A percentile compares a stretch with the other conserved stretches of the same genome.
Evolutionary conservation across 2,113 vertebrate genomes (phyloP).

Genomic region (Equus przewalskii): DNA sequence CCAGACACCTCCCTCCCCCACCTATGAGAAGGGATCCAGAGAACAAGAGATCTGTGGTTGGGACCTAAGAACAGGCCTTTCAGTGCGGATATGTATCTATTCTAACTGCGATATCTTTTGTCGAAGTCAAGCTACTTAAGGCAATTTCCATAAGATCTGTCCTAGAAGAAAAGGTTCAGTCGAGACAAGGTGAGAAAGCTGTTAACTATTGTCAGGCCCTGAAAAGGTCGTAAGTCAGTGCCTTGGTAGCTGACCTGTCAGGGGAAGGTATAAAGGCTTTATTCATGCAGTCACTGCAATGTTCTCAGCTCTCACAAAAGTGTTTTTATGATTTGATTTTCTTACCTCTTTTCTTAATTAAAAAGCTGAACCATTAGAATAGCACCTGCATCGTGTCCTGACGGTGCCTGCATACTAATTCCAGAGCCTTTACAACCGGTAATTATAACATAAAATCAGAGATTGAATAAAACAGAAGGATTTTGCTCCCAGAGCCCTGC

Average conservation of each 20-base stretch:
- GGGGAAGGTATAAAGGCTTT: conserved; percentile 91
- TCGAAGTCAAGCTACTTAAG: conserved; percentile 85
- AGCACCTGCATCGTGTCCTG: conserved; percentile 94
- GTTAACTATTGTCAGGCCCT: conserved; percentile 89
- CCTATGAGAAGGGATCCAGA: not conserved
- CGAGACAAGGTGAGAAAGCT: conserved; percentile 90
- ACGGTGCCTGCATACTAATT: conserved; percentile 93
- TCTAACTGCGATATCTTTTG: conserved; percentile 84
- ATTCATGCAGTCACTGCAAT: conserved; percentile 89
- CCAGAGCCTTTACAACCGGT: conserved; percentile 93
- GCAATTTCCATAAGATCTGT: conserved; percentile 87
- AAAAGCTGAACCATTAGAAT: conserved; percentile 93
- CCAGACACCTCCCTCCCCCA: not conserved
- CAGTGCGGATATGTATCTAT: conserved; percentile 78
- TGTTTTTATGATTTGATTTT: conserved; percentile 92
- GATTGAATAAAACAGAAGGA: conserved; percentile 93
- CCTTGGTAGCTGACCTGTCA: conserved; percentile 91
- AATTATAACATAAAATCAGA: conserved; percentile 98
- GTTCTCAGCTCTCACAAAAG: conserved; percentile 92
- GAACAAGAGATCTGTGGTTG: not conserved
- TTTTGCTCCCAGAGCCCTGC: conserved; percentile 93
- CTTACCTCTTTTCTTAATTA: conserved; percentile 92
- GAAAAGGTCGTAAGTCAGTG: conserved; percentile 91
- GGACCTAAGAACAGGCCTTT: not conserved
- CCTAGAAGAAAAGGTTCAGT: conserved; percentile 86